Conservation (phyloP, 2,888 invertebrate species). For the Halictus ligatus region DNA sequence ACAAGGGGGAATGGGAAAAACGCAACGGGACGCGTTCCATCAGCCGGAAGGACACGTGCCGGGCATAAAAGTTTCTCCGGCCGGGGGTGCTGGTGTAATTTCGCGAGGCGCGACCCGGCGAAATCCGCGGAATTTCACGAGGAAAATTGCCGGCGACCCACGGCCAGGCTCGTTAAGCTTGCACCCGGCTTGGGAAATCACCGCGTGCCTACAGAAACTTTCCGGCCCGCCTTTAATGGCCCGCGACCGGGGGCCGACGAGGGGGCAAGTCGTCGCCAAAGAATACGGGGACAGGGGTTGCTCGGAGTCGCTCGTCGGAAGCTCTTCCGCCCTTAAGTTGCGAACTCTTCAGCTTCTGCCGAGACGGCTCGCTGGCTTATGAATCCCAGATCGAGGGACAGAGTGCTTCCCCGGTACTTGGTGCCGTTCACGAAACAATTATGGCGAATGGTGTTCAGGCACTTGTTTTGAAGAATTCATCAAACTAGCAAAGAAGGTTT, state of each 20-base stretch:
- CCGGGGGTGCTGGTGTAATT: slow-evolving; percentile 11
- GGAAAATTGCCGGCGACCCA: slow-evolving; percentile 24
- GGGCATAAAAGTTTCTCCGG: slow-evolving; percentile 35
- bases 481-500: too few relatives aligned
- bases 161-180: slow-evolving; percentile 19
- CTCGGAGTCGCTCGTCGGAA: neutral
- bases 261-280: neutral
- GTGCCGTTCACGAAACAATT: neutral
- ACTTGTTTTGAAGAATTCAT: neutral
- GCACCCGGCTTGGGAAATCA: slow-evolving; percentile 34
- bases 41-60: slow-evolving; percentile 33
- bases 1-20: neutral
- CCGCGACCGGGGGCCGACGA: neutral
- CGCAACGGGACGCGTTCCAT: neutral
- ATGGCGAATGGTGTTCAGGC: neutral
- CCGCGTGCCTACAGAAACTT: slow-evolving; percentile 17
- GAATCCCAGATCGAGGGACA: slow-evolving; percentile 5
- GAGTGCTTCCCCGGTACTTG: neutral
- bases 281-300: neutral
- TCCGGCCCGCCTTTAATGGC: neutral
- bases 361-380: neutral
- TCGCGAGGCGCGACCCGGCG: slow-evolving; percentile 15
- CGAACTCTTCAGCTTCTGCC: neutral
- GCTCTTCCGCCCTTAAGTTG: slow-evolving; percentile 12
- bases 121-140: slow-evolving; percentile 45